Base-by-base conservation (phyloP, 2,888 invertebrate species). In the Heliconius aoede region DNA sequence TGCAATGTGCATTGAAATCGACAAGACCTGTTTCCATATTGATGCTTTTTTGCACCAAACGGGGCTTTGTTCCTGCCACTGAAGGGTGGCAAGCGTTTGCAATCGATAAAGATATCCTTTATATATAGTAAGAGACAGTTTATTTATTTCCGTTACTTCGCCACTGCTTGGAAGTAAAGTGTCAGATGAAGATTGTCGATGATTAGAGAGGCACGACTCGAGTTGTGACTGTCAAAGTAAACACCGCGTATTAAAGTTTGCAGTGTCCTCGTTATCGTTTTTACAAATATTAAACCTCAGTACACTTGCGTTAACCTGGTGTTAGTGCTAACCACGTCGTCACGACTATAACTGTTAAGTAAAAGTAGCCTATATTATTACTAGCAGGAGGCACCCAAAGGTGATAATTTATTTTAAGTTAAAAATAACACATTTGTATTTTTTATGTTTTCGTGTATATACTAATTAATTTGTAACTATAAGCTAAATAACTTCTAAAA, bases 131-230 rank as follows among this genome's bases (percentile, higher is more conserved):
- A 86, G 89, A 85, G 88, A 89, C 89, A 90, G 91, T 90, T 92
- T 90, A 92, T 92, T 92, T 92, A 89, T 92, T 92, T 92, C 91
- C 91, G 90, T 92, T 91, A 90, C 90, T 90, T 84, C 81, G 81
- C 82, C 83, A 89, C 89, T 89, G 86, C 86, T 86, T 84, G 85
- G 83, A 85, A 86, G 86, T 86, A 90, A 90, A 90, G 88, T 87
- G 85, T 92, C 88, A 88, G 85, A 89, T 90, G 90, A 90, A 85
- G 86, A 83, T 83, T 84, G 83, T 85, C 86, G 84, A 84, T 91
- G 90, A 93, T 93, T 92, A 86, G 90, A 88, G 85, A 85, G 84
- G 85, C 92, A 91, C 92, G 92, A 90, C 84, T 88, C 68, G 67
- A 80, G 81, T 81, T 82, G 83, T 80, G 79, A 83, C 82, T 81